A percentile compares a stretch with the other conserved stretches of the same genome.
These are phyloP conservation scores for Equus przewalskii DNA, from an alignment of 2,113 vertebrate species.

Conservation along the genomic window DNA sequence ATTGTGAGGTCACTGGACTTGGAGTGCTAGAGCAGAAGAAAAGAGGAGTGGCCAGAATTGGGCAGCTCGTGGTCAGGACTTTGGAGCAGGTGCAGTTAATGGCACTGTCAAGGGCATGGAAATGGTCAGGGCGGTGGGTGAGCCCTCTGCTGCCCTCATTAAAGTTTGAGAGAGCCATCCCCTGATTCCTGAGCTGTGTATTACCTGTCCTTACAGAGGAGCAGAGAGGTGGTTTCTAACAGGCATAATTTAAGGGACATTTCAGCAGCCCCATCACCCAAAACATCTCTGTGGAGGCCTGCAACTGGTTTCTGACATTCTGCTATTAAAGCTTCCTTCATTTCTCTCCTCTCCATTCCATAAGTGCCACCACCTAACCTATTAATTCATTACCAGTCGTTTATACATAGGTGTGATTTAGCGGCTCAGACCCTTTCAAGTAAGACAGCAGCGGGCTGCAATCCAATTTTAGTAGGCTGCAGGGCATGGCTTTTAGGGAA, in stretches of 20 bases:
- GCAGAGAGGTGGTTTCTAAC: neutral
- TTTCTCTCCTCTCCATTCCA: slow-evolving; percentile 45
- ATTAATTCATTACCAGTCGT: slow-evolving; percentile 73
- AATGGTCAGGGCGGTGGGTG: neutral
- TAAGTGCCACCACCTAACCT: slow-evolving; percentile 55
- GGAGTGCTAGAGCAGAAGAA: neutral
- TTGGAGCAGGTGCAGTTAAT: neutral
- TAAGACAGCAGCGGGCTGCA: neutral
- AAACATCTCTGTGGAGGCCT: neutral
- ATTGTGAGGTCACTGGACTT: neutral
- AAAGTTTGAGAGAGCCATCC: neutral
- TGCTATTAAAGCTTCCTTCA: slow-evolving; percentile 16
- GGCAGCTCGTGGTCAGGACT: too few relatives aligned
- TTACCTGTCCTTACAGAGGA: neutral
- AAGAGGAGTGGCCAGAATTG: neutral
- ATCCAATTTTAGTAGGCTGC: slow-evolving; percentile 27
- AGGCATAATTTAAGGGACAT: neutral
- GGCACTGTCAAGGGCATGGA: neutral
- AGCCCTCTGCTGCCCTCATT: neutral
- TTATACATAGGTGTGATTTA: slow-evolving; percentile 65
- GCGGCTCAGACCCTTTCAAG: slow-evolving; percentile 51
- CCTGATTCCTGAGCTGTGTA: neutral
- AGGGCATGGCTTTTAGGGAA: neutral
- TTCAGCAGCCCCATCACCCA: neutral
- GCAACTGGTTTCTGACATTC: slow-evolving; percentile 22